Conservation (phyloP, 2,113 vertebrate species). For the Theropithecus gelada region DNA sequence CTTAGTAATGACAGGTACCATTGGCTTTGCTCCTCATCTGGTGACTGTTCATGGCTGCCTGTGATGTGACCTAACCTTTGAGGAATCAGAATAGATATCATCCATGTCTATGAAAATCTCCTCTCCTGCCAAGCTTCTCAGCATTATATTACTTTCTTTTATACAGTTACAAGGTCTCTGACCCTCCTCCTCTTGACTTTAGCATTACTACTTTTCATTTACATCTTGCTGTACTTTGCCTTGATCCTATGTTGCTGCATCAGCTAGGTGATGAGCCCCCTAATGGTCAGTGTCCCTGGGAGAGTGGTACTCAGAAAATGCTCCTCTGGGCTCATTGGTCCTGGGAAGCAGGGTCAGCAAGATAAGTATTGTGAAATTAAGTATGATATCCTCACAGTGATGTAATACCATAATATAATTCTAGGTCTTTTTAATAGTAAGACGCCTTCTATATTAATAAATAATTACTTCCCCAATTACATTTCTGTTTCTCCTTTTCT, state of each 20-base stretch:
- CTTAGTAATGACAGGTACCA: not conserved
- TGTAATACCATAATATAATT: not conserved
- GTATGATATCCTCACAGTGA: not conserved
- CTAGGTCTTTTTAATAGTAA: not conserved
- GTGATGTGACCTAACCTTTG: not conserved
- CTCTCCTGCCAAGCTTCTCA: not conserved
- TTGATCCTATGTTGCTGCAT: conserved; percentile 9
- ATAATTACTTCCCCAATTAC: conserved; percentile 2
- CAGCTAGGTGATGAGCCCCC: not conserved
- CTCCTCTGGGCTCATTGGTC: not conserved
- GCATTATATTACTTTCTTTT: not conserved
- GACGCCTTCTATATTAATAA: not conserved
- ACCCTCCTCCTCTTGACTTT: not conserved
- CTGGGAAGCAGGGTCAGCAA: not conserved
- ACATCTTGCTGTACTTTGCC: not conserved
- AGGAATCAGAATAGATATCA: not conserved
- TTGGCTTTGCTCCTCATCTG: not conserved
- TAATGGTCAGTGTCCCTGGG: not conserved
- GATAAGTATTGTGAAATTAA: not conserved
- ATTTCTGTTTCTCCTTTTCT: conserved; percentile 4
- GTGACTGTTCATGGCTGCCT: not conserved
- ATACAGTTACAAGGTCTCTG: not conserved
- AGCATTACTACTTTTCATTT: not conserved
- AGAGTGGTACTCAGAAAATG: not conserved
- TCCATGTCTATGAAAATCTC: not conserved